phyloP scores from a whole-genome alignment of 2,888 invertebrate species.

The Caenorhabditis becei region DNA sequence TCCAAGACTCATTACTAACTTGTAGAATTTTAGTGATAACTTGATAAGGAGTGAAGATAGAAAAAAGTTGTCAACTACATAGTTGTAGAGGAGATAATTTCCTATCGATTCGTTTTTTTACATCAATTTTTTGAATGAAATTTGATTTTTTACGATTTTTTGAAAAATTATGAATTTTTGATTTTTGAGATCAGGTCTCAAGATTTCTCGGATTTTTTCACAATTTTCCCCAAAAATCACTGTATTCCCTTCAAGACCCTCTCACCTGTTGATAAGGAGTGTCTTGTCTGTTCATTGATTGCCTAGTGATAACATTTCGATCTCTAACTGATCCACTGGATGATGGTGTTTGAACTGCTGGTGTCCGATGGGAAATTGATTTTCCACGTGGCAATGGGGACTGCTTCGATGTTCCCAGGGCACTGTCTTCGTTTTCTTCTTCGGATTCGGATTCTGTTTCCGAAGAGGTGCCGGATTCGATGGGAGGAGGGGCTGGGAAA shows the following conservation, averaged over 20 bases:
- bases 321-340: background rate
- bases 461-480: constrained; percentile 40
- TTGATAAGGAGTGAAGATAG: no score
- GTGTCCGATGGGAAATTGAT: background rate
- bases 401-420: background rate
- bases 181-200: constrained; percentile 5
- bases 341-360: constrained; percentile 20
- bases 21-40: no score
- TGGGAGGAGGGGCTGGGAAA: background rate
- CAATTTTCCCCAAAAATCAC: background rate
- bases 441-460: no score
- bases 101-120: no score
- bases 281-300: constrained; percentile 15
- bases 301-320: background rate
- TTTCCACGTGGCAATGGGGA: background rate
- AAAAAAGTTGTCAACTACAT: no score
- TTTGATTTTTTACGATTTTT: no score
- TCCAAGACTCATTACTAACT: no score
- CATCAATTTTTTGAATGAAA: no score
- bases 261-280: constrained; percentile 31
- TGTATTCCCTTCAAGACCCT: background rate
- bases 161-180: no score
- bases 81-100: no score
- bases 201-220: background rate
- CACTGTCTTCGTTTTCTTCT: constrained; percentile 10